Conservation (phyloP, 1,140 invertebrate species). For the Platyura marginata region DNA sequence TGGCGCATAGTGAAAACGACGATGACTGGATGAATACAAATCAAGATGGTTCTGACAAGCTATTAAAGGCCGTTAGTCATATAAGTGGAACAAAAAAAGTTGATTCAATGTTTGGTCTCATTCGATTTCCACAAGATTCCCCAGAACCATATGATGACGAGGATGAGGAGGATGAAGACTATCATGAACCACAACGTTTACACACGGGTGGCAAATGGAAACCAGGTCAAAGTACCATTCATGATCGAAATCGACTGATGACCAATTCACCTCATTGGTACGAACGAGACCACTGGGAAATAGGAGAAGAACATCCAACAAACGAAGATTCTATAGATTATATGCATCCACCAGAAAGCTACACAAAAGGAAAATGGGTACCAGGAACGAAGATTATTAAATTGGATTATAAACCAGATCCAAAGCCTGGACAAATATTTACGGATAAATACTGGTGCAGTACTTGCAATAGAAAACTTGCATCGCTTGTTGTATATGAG, state of each 20-base stretch:
- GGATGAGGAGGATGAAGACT: constrained; percentile 27
- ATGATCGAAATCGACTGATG: neutral
- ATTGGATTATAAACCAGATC: constrained; percentile 28
- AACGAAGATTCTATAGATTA: constrained; percentile 18
- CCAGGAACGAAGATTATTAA: constrained; percentile 33
- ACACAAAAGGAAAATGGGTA: constrained; percentile 61
- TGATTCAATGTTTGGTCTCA: constrained; percentile 20
- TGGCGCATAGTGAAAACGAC: constrained; percentile 17
- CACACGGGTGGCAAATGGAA: constrained; percentile 61
- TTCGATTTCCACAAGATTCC: constrained; percentile 20
- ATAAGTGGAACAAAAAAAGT: constrained; percentile 30
- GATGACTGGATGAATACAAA: constrained; percentile 37
- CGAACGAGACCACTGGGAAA: constrained; percentile 11
- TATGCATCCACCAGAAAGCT: constrained; percentile 38
- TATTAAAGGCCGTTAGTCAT: constrained; percentile 38
- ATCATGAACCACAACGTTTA: constrained; percentile 26
- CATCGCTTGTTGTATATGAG: constrained; percentile 50
- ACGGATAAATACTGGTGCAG: constrained; percentile 55
- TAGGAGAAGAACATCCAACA: constrained; percentile 8
- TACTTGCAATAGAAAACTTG: constrained; percentile 53
- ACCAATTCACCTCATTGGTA: neutral
- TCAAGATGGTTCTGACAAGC: constrained; percentile 34
- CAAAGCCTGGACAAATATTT: constrained; percentile 25
- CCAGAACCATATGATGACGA: constrained; percentile 31
- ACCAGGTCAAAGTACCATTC: constrained; percentile 13